Conservation (phyloP, 2,797 vertebrate genomes). For the Oreonectes daqikongensis region DNA sequence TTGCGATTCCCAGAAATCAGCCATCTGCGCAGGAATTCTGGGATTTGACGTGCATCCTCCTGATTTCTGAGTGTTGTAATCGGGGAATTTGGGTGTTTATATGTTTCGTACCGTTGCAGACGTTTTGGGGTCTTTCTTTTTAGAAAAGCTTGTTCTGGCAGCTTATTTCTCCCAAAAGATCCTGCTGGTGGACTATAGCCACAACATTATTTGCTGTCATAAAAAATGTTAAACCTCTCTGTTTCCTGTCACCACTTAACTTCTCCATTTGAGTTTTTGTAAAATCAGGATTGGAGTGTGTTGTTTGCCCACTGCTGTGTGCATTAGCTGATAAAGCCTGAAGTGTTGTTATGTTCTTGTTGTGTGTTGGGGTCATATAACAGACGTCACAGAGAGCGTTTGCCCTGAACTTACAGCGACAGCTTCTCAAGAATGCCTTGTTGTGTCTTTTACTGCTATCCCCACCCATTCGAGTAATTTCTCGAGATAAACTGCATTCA, state of each 20-base stretch:
- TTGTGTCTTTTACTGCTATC: constrained; percentile 68
- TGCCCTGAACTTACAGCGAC: constrained; percentile 66
- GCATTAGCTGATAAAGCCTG: constrained; percentile 11
- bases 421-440: constrained; percentile 73
- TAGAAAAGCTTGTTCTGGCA: background rate
- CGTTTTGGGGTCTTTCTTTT: background rate
- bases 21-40: constrained; percentile 55
- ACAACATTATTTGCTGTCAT: constrained; percentile 15
- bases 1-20: constrained; percentile 48
- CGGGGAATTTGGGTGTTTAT: background rate
- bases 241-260: background rate
- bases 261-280: constrained; percentile 1
- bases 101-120: background rate
- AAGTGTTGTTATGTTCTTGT: constrained; percentile 44
- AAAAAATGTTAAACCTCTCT: background rate
- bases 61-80: background rate
- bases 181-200: constrained; percentile 12
- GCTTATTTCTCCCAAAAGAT: background rate
- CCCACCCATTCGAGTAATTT: constrained; percentile 30
- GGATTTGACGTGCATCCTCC: constrained; percentile 26
- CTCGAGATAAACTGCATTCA: constrained; percentile 12
- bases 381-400: constrained; percentile 53
- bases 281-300: background rate
- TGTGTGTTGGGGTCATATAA: constrained; percentile 51
- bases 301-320: constrained; percentile 16